phyloP scores from a whole-genome alignment of 1,140 invertebrate species.

The Oscheius sp. region DNA sequence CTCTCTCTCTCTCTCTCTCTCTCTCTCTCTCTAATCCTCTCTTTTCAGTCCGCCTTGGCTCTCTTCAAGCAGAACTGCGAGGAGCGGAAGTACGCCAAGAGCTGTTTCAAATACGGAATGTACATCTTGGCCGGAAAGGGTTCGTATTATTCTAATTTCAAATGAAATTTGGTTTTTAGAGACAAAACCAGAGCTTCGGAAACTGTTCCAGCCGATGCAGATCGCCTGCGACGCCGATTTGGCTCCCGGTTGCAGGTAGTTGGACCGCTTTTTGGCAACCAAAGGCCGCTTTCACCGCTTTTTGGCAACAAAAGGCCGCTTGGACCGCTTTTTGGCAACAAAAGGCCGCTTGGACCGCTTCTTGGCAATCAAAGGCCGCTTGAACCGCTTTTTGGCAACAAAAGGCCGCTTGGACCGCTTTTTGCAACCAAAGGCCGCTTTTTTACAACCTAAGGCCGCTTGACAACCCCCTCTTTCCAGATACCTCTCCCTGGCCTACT shows the following conservation, averaged over 20 bases:
- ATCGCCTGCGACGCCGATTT: slow-evolving; percentile 54
- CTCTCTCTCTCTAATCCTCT: too few species aligned
- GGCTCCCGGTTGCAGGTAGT: slow-evolving; percentile 46
- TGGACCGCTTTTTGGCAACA: too few species aligned
- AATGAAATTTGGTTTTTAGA: slow-evolving; percentile 37
- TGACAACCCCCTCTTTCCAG: neutral
- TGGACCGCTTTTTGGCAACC: too few species aligned
- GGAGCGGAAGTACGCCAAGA: slow-evolving; percentile 47
- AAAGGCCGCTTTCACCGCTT: too few species aligned
- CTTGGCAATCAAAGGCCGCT: too few species aligned
- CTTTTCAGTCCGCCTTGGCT: slow-evolving; percentile 31
- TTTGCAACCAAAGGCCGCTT: too few species aligned
- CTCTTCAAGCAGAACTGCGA: slow-evolving; percentile 54
- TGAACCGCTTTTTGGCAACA: too few species aligned
- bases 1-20: too few species aligned
- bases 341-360: too few species aligned
- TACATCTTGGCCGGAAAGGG: slow-evolving; percentile 50
- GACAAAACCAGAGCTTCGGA: slow-evolving; percentile 37
- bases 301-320: too few species aligned
- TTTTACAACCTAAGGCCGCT: neutral
- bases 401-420: too few species aligned
- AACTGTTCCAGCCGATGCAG: slow-evolving; percentile 48
- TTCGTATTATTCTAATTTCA: slow-evolving; percentile 4
- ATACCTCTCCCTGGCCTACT: slow-evolving; percentile 48
- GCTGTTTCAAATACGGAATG: slow-evolving; percentile 55